Evolutionary conservation across 2,113 vertebrate genomes (phyloP), one percentile per base, ranked within the genome.

Genomic region (Tricholaema leucomelas): DNA sequence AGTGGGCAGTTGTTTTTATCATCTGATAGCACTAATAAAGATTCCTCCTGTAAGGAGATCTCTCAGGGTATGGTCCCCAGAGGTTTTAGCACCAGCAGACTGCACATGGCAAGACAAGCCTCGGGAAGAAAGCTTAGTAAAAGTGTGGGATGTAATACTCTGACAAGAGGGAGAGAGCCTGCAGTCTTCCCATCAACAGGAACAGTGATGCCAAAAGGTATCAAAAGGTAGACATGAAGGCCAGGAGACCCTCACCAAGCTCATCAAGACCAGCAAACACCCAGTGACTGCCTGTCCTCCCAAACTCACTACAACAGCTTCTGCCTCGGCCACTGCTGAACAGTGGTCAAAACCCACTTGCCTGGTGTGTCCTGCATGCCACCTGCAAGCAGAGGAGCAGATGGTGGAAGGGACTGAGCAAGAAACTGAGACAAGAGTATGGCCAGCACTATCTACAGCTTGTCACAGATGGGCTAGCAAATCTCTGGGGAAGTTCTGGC

Each of bases 141-240:
- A 3, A 42, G 48, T 0, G 35, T 0, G 2, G 54, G 17, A 5
- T 3, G 40, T 19, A 31, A 50, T 2, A 2, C 69, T 13, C 46
- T 3, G 33, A 11, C 1, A 6, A 30, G 63, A n/a, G 12, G 50
- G 21, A 42, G 54, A 21, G 24, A 6, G 35, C 0, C 2, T 1
- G 38, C 13, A 7, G 38, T 55, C 58, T 24, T 28, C 76, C 61
- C 1, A 6, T 3, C 19, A 8, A 21, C 16, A 44, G 44, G 6
- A 33, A 33, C 4, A 33, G 63, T 0, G 5, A 35, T 2, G 15
- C 23, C 12, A 12, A 23, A 33, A 35, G 76, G 52, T 42, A 21
- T 19, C 12, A 12, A 23, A 33, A 35, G 76, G 52, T 42, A 21
- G 20, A 2, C 4, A 3, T 2, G 1, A 3, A 2, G 61, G 44